Evolutionary conservation across 64 coral and sea anemone genomes (phyloP).

Genomic region (Porites lutea): DNA sequence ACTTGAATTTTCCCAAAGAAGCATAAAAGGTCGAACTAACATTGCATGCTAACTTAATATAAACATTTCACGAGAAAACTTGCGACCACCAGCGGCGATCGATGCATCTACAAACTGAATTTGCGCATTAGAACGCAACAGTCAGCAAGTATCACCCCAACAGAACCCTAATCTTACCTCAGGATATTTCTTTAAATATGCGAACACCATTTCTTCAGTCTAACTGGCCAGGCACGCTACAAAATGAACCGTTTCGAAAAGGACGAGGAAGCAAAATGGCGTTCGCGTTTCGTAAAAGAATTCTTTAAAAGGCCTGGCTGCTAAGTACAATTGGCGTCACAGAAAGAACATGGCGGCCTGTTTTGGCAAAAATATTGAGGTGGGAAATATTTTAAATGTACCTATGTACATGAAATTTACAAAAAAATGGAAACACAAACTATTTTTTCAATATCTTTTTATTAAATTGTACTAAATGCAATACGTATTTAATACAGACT

Average conservation of each 20-base stretch:
- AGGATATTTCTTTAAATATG: conserved; percentile 61
- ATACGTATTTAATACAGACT: no score
- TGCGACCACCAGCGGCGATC: no score
- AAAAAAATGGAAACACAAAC: no score
- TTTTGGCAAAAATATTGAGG: no score
- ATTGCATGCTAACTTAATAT: no score
- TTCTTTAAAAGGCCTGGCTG: not conserved
- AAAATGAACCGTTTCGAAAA: conserved; percentile 1
- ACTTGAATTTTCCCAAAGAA: not conserved
- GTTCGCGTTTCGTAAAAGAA: not conserved
- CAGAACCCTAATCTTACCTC: conserved; percentile 25
- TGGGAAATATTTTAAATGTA: no score
- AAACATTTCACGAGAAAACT: no score
- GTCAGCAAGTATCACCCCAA: not conserved
- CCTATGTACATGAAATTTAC: no score
- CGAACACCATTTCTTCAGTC: conserved; percentile 33
- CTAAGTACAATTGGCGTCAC: conserved; percentile 21
- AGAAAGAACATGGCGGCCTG: no score
- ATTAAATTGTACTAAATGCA: no score
- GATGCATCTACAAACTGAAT: no score
- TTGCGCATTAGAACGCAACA: not conserved
- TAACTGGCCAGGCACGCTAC: not conserved
- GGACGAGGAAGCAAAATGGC: conserved; percentile 3
- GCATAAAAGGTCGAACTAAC: not conserved
- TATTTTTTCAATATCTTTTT: no score